Percentiles rank a stretch among this genome's conserved stretches.
These are phyloP conservation scores for Urocyon cinereoargenteus DNA, from an alignment of 2,797 vertebrate genomes.

Conservation along the genomic window DNA sequence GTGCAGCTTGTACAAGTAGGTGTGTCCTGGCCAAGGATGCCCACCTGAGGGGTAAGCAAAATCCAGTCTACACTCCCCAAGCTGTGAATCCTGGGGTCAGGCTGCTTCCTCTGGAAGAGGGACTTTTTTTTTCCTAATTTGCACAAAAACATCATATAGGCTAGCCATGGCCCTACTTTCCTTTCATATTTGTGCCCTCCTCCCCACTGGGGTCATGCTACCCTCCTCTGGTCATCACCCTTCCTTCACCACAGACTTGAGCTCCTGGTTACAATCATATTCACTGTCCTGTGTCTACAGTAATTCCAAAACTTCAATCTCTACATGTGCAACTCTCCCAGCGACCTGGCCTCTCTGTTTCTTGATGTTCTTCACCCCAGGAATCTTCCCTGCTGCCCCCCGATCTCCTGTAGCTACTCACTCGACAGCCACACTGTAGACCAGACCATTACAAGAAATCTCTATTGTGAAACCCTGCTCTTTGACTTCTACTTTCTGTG, in stretches of 20 bases:
- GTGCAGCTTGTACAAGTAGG: not conserved
- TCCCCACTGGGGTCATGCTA: not conserved
- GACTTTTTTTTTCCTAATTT: not conserved
- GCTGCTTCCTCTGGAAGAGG: not conserved
- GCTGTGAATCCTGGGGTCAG: not conserved
- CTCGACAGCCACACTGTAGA: not conserved
- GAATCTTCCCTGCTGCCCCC: not conserved
- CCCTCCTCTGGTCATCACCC: not conserved
- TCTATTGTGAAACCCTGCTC: not conserved
- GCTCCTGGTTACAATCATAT: not conserved
- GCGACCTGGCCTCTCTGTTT: not conserved
- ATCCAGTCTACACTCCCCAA: not conserved
- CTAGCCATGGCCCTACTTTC: not conserved
- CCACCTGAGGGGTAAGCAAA: not conserved
- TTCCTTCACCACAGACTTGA: not conserved
- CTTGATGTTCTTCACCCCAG: not conserved
- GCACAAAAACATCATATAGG: not conserved
- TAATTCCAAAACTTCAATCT: not conserved
- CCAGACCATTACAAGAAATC: not conserved
- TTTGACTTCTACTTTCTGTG: not conserved
- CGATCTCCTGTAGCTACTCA: not conserved
- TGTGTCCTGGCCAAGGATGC: not conserved
- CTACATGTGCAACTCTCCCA: not conserved
- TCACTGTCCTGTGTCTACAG: not conserved
- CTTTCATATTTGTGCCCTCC: not conserved